Evolutionary conservation across 1,140 invertebrate genomes (phyloP), one percentile per base, ranked within the genome.

Genomic region (Neotoxoptera formosana): DNA sequence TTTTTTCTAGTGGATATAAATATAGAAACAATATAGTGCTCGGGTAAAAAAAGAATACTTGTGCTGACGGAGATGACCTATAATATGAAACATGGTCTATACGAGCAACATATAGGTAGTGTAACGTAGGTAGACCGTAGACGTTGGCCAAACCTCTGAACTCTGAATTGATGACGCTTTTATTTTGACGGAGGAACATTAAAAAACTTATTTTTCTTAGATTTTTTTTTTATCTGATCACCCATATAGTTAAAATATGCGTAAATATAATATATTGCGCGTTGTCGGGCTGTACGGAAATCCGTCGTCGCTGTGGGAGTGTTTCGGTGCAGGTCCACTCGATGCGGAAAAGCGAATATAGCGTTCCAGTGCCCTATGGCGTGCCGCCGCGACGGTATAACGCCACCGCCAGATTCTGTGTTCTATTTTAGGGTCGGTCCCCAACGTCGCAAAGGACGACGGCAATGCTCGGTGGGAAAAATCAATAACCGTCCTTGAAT

Each of bases 401-500:
- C 53, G 36, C 51, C 89, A 67, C 89, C 45, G 89, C 89, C 89
- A 67, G 89, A 90, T 90, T 67, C 89, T 45, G 89, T 45, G 89
- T 90, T 90, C 89, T 90, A 67, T 90, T 90, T 90, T 41, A 41
- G 89, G 89, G 89, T 90, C 89, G 53, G 53, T 90, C 53, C 53
- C 89, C 7, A 67, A 30, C 53, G 89, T 56, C 36, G 53, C 30
- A n/a, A 76, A n/a, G 60, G n/a, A n/a, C 60, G 60, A 67, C 36
- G 51, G 51, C n/a, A 56, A 88, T 88, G 30, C n/a, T 67, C 45
- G 14, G 60, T 90, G 89, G 56, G n/a, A 90, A 93, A 93, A 93
- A 93, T 93, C 91, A 93, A 93, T 93, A 93, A 36, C 17, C 60
- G 90, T 83, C 48, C 76, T 93, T 86, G 91, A 53, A 93, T 93